Conservation (phyloP, 2,888 invertebrate species). For the Hirtodrosophila duncani region DNA sequence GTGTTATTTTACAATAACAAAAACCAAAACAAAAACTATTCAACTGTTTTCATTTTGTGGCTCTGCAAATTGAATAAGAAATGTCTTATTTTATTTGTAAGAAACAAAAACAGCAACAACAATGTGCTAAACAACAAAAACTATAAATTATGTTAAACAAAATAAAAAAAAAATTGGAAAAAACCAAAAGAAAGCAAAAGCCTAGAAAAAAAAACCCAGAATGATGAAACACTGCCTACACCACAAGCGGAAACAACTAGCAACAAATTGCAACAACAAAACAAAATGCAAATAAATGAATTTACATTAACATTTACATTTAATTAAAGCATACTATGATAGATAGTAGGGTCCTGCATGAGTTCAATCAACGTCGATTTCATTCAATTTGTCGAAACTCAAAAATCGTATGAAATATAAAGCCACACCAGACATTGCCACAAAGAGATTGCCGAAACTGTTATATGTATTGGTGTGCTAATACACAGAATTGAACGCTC, state of each 20-base stretch:
- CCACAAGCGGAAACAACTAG: conserved; percentile 41
- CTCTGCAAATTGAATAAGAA: conserved; percentile 39
- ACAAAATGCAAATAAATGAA: conserved; percentile 65
- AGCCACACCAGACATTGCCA: no score
- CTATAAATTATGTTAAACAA: conserved; percentile 14
- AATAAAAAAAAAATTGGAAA: not conserved
- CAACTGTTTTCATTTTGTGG: conserved; percentile 41
- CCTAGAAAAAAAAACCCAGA: conserved; percentile 33
- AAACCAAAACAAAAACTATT: conserved; percentile 27
- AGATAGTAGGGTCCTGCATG: no score
- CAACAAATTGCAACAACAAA: conserved; percentile 65
- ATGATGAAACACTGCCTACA: conserved; percentile 62
- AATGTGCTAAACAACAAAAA: conserved; percentile 47
- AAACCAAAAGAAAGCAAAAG: conserved; percentile 11
- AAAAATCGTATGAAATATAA: no score
- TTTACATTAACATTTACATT: no score
- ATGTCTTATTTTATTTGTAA: conserved; percentile 53
- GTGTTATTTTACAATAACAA: conserved; percentile 23
- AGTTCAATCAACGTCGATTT: no score
- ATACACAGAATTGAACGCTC: no score
- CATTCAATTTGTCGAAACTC: no score
- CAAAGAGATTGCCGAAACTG: no score
- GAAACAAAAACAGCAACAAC: conserved; percentile 9
- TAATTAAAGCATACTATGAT: no score
- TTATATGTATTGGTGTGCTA: no score